These are phyloP conservation scores for Lycia hirtaria DNA, from an alignment of 2,888 invertebrate species.

Conservation along the genomic window DNA sequence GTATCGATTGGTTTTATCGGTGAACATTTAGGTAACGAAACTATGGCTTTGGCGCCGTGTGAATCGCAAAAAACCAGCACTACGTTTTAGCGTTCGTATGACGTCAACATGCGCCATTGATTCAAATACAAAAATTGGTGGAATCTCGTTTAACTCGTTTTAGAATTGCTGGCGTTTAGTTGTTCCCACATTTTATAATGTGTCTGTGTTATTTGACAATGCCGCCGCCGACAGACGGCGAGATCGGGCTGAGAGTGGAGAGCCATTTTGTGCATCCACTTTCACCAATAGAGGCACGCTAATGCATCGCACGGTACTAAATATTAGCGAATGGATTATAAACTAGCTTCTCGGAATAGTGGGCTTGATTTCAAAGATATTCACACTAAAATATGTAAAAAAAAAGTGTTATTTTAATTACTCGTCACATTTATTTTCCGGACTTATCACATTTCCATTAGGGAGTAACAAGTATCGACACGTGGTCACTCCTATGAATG, in stretches of 20 bases:
- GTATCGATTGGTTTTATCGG: slow-evolving; percentile 19
- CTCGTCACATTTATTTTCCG: too few relatives aligned
- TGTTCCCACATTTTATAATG: slow-evolving; percentile 46
- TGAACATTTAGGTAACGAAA: slow-evolving; percentile 9
- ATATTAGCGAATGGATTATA: slow-evolving; percentile 51
- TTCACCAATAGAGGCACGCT: slow-evolving; percentile 77
- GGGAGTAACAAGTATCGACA: too few relatives aligned
- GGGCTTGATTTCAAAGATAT: too few relatives aligned
- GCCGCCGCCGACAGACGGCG: slow-evolving; percentile 40
- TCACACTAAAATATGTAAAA: too few relatives aligned
- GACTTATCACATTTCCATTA: too few relatives aligned
- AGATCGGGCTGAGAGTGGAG: slow-evolving; percentile 52
- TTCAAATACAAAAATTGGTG: slow-evolving; percentile 44
- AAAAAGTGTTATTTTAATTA: too few relatives aligned
- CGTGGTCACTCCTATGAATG: too few relatives aligned
- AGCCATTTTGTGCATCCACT: slow-evolving; percentile 75
- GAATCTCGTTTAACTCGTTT: slow-evolving; percentile 46
- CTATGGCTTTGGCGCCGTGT: background rate
- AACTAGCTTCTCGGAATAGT: background rate
- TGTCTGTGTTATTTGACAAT: slow-evolving; percentile 54
- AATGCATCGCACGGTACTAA: slow-evolving; percentile 65
- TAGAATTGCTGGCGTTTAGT: slow-evolving; percentile 34
- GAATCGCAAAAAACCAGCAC: background rate
- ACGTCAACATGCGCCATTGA: slow-evolving; percentile 39
- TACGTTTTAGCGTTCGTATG: slow-evolving; percentile 22